Evolutionary conservation across 2,113 vertebrate species (phyloP).

Genomic region (Lepus americanus): DNA sequence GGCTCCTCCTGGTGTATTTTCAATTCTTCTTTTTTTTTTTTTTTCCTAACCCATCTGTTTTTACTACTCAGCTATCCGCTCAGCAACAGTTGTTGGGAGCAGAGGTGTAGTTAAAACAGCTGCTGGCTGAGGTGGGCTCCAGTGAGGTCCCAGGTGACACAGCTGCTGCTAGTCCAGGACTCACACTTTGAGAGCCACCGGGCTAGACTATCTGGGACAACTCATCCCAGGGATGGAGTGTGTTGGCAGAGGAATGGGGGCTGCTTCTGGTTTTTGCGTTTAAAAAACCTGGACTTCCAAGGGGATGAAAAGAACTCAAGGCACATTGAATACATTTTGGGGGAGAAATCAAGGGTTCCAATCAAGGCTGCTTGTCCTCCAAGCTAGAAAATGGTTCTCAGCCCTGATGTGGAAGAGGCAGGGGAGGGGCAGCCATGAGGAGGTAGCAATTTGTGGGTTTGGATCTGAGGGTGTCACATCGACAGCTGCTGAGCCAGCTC

Average conservation of each 20-base stretch:
- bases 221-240: background rate
- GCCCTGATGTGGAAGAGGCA: background rate
- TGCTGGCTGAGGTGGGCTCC: too few species aligned
- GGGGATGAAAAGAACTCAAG: background rate
- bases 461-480: background rate
- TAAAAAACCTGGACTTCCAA: background rate
- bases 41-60: background rate
- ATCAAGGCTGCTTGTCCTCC: background rate
- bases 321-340: background rate
- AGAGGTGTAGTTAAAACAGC: background rate
- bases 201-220: background rate
- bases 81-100: background rate
- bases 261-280: constrained; percentile 4
- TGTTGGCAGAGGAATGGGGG: background rate
- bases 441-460: background rate
- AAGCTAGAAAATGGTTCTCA: background rate
- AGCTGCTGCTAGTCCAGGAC: background rate
- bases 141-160: background rate
- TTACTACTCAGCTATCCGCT: background rate
- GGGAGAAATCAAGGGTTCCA: background rate
- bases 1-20: background rate
- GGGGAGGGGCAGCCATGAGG: background rate
- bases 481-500: background rate
- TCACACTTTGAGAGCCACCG: background rate
- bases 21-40: background rate